Evolutionary conservation across 2,888 invertebrate genomes (phyloP), one percentile per base, ranked within the genome.

Genomic region (Anticlea derivata): DNA sequence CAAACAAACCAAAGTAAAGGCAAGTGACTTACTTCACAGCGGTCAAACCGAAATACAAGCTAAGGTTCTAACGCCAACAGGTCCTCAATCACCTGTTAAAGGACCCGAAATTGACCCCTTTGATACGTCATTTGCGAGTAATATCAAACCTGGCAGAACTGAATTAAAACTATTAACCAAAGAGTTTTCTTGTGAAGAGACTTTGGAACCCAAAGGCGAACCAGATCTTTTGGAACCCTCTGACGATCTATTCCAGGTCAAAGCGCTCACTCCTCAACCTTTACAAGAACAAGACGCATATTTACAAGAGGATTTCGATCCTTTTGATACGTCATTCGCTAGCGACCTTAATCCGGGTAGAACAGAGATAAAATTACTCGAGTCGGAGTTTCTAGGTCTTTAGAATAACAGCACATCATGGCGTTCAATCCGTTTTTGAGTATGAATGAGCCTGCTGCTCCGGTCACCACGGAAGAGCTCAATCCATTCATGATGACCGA

Each of bases 251-350:
- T 94, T 95, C 38, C 91, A 93, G 63, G 92, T 92, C 0, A 95
- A 95, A 80, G 95, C 95, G 12, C 77, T 96, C 37, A 95, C 95
- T 0, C 96, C 96, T 13, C 92, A 93, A 48, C 92, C 89, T 6
- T 24, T 51, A 6, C 35, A 37, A 27, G 50, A 47, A 17, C 39
- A 51, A 26, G 29, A 31, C 26, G 5, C 37, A 37, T 20, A 10
- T 34, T 8, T 37, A 13, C 71, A 83, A 39, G 76, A 78, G 23
- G 91, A 92, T 41, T 89, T 94, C 60, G 96, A 97, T 89, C 96
- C 96, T 0, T 97, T 97, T 69, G 96, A 97, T 72, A 96, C 96
- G 0, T 96, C 96, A 2, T 95, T 95, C 65, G 96, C 95, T 0
- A 91, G 91, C 38, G 93, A 94, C 69, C 90, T 96, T 31, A 93